Evolutionary conservation across 2,888 invertebrate species (phyloP).

Genomic region (Oligia latruncula): DNA sequence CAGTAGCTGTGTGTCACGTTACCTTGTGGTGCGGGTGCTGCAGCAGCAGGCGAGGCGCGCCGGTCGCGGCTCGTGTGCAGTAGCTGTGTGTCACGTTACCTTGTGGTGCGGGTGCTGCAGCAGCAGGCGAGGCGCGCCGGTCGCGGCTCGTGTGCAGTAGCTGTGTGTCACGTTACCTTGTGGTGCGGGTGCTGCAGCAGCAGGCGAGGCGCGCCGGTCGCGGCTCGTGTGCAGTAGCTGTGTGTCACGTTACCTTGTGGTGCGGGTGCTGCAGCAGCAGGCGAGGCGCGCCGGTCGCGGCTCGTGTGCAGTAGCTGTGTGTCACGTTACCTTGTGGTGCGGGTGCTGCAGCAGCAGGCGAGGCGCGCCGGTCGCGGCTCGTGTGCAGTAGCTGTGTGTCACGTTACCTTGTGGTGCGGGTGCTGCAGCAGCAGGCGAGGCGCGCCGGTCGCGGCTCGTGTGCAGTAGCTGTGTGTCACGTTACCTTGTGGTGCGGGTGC

Average conservation of each 20-base stretch:
- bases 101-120: constrained; percentile 76
- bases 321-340: constrained; percentile 69
- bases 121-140: constrained; percentile 89
- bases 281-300: constrained; percentile 63
- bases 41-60: constrained; percentile 13
- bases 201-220: constrained; percentile 84
- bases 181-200: constrained; percentile 32
- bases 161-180: constrained; percentile 19
- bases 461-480: constrained; percentile 24
- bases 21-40: constrained; percentile 74
- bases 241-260: constrained; percentile 70
- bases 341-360: constrained; percentile 81
- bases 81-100: constrained; percentile 57
- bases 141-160: constrained; percentile 68
- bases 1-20: constrained; percentile 12
- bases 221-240: constrained; percentile 76
- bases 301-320: constrained; percentile 18
- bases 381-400: constrained; percentile 58
- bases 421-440: constrained; percentile 87
- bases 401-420: constrained; percentile 66
- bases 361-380: constrained; percentile 12
- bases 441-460: constrained; percentile 84
- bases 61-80: constrained; percentile 7
- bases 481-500: constrained; percentile 35
- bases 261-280: constrained; percentile 57